Conservation (phyloP, 2,888 invertebrate species). For the Papilio gigon region DNA sequence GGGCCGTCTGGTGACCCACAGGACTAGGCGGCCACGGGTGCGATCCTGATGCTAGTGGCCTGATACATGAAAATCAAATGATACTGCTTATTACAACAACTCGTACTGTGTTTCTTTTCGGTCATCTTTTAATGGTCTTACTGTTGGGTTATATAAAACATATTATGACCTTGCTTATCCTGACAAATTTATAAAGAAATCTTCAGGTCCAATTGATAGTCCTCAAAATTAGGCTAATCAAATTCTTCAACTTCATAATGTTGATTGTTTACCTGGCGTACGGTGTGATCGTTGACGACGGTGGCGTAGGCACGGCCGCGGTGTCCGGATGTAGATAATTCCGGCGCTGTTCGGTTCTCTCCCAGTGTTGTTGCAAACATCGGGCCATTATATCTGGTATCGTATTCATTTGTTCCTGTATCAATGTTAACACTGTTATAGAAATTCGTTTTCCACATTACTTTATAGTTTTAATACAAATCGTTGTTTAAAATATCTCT, state of each 20-base stretch:
- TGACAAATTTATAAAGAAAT: not conserved
- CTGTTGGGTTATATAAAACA: not conserved
- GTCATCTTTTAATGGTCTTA: too few relatives aligned
- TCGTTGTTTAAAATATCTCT: not conserved
- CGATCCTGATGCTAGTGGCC: slow-evolving; percentile 83
- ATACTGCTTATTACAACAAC: too few relatives aligned
- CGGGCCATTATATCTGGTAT: slow-evolving; percentile 91
- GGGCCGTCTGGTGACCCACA: slow-evolving; percentile 86
- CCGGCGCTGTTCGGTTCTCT: slow-evolving; percentile 90
- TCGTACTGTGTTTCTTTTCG: too few relatives aligned
- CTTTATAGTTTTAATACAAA: not conserved
- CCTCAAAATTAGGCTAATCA: too few relatives aligned
- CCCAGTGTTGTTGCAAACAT: slow-evolving; percentile 89
- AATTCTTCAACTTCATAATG: too few relatives aligned
- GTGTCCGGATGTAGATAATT: slow-evolving; percentile 95
- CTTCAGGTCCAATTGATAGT: too few relatives aligned
- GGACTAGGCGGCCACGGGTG: slow-evolving; percentile 92
- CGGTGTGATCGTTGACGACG: slow-evolving; percentile 81
- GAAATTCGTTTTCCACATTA: not conserved
- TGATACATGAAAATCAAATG: slow-evolving; percentile 6
- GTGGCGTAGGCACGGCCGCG: slow-evolving; percentile 85
- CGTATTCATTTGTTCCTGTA: slow-evolving; percentile 90
- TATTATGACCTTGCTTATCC: not conserved
- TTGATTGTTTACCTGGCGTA: slow-evolving; percentile 78
- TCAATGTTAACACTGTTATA: not conserved